Base-by-base conservation (phyloP, 2,888 invertebrate genomes). In the Pteria penguin region DNA sequence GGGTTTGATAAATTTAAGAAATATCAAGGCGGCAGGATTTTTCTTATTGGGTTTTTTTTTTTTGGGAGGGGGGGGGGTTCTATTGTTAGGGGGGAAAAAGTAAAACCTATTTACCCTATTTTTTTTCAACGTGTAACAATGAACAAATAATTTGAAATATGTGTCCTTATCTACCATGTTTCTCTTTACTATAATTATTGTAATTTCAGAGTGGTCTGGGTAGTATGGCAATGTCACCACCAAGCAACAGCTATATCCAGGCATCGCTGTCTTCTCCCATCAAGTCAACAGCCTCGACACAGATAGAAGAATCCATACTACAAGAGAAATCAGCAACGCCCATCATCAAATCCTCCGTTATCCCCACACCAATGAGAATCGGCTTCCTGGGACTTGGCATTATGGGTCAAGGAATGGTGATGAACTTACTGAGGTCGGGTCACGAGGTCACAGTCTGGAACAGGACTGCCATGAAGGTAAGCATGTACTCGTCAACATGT, bases 361-460 rank as follows among this genome's bases (percentile, higher is more conserved):
- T 94, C 78, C 96, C 98, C 0, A 97, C 97, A 27, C 94, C 94
- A 82, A 94, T 96, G 93, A 96, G 95, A 90, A 98, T 98, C 91
- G 98, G 98, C 32, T 98, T 98, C 93, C 95, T 98, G 32, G 98
- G 98, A 0, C 94, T 98, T 36, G 98, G 98, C 73, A 96, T 97
- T 90, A 98, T 98, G 96, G 98, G 98, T 66, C 95, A 96, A 77
- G 97, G 97, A 31, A 96, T 98, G 90, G 97, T 98, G 24, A 97
- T 97, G 94, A 98, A 98, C 92, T 94, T 98, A 70, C 95, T 98
- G 88, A 96, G 96, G 92, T 97, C 97, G 3, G 98, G 98, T 0
- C 98, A 98, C 77, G 96, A 95, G 90, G 97, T 98, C 69, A 94
- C 96, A 83, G 95, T 98, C 70, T 98, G 98, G 98, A 98, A 98